phyloP scores from a whole-genome alignment of 2,797 vertebrate genomes.

The Distichodus sexfasciatus region DNA sequence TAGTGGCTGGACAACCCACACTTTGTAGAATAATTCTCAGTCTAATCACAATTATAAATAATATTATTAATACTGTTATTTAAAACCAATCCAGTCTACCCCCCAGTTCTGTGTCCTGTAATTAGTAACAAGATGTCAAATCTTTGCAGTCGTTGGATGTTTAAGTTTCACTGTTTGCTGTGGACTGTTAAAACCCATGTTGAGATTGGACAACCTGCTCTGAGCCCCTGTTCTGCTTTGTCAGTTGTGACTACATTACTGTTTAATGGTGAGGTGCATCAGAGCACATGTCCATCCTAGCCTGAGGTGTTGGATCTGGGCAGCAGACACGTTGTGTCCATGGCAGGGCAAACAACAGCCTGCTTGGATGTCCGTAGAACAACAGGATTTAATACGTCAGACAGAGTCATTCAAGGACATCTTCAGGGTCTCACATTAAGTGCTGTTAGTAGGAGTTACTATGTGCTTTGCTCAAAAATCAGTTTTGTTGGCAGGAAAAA shows the following conservation, averaged over 20 bases:
- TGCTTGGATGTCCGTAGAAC: background rate
- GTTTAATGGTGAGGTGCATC: constrained; percentile 20
- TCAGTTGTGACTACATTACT: constrained; percentile 25
- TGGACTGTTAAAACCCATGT: constrained; percentile 1
- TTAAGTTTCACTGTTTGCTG: constrained; percentile 12
- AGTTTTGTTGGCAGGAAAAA: no score
- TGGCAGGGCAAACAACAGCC: background rate
- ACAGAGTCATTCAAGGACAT: no score
- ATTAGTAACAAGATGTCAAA: background rate
- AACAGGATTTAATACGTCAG: no score
- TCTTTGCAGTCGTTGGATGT: background rate
- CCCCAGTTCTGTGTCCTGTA: no score
- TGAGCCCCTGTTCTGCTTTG: background rate
- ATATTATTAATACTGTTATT: no score
- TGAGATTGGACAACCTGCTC: constrained; percentile 29
- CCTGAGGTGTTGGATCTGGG: constrained; percentile 2
- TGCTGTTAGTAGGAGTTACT: background rate
- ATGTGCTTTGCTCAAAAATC: no score
- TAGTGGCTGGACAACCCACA: no score
- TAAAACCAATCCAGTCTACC: no score
- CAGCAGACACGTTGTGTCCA: background rate
- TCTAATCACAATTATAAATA: no score
- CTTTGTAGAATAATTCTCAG: no score
- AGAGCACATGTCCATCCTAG: constrained; percentile 23
- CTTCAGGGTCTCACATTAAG: background rate